These are phyloP conservation scores for Cheilosia impressa DNA, from an alignment of 2,888 invertebrate genomes.

Conservation along the genomic window DNA sequence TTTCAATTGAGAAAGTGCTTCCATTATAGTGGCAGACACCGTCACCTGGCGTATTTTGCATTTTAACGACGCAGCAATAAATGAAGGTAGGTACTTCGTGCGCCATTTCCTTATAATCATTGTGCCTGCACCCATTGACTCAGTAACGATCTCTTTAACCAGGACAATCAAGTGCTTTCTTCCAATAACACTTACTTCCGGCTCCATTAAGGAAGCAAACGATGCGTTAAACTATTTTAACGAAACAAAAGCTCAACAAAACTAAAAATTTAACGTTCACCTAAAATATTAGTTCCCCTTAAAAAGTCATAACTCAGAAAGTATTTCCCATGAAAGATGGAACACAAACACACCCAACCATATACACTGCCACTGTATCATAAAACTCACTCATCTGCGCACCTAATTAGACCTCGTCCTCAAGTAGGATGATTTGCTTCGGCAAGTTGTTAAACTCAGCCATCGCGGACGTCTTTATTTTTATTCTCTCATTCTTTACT, in stretches of 20 bases:
- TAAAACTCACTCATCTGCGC: slow-evolving; percentile 60
- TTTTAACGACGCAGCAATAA: too few relatives aligned
- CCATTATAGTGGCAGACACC: too few relatives aligned
- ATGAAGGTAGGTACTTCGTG: too few relatives aligned
- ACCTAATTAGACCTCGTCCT: slow-evolving; percentile 50
- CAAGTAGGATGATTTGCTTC: background rate
- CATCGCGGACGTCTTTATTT: slow-evolving; percentile 24
- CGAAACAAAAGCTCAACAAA: slow-evolving; percentile 20
- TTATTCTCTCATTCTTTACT: too few relatives aligned
- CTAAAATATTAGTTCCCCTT: slow-evolving; percentile 40
- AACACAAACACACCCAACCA: background rate
- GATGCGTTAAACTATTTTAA: slow-evolving; percentile 22
- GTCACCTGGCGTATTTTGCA: too few relatives aligned
- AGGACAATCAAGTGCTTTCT: background rate
- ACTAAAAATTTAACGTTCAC: slow-evolving; percentile 30
- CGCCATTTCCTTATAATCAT: too few relatives aligned
- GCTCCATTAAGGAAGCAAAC: slow-evolving; percentile 5
- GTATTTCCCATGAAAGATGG: slow-evolving; percentile 9
- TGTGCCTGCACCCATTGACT: background rate
- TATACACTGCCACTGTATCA: background rate
- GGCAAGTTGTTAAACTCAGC: slow-evolving; percentile 57
- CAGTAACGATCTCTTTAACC: slow-evolving; percentile 1
- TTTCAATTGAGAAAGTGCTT: too few relatives aligned
- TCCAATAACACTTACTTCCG: background rate
- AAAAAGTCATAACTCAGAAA: slow-evolving; percentile 32